Evolutionary conservation across 1,140 invertebrate genomes (phyloP), one percentile per base, ranked within the genome.

Genomic region (Diorhabda carinulata): DNA sequence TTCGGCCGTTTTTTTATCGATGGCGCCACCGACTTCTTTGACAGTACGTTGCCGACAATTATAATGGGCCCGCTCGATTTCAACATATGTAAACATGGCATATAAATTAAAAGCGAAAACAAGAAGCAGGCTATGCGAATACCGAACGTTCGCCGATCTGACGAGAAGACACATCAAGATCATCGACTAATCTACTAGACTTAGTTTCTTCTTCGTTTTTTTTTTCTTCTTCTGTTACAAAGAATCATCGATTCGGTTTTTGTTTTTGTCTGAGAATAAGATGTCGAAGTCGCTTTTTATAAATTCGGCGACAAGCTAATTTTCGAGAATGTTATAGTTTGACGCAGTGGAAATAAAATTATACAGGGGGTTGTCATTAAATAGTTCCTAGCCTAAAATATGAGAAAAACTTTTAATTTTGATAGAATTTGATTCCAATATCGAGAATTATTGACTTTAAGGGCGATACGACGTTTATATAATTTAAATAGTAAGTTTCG

Each of bases 21-120:
- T 64, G 63, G 63, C 63, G 63, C 63, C 63, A 64, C 63, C 63
- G 63, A 56, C 63, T 8, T 64, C 63, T 64, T 64, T 64, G 63
- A 64, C 63, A 64, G 63, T 60, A n/a, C 45, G 63, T 47, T 64
- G 63, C 63, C 63, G 63, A 64, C 63, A 64, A 64, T 64, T 64
- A 64, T 64, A 64, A 64, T 64, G 63, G 63, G 63, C 63, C 63
- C 63, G 63, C 63, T 64, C 44, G 63, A 64, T 64, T 64, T 64
- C 63, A 57, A 64, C 63, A 64, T 64, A 64, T 64, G 63, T 64
- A 64, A 64, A 64, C 63, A 64, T 42, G 63, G 45, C 63, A 57
- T 45, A 64, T 64, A 64, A 64, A 64, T 64, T 64, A 64, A 52
- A 64, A 41, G 52, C 63, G 52, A 64, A 25, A 57, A 64, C 44